Conservation (phyloP, 2,888 invertebrate genomes). For the Chrysolina americana region DNA sequence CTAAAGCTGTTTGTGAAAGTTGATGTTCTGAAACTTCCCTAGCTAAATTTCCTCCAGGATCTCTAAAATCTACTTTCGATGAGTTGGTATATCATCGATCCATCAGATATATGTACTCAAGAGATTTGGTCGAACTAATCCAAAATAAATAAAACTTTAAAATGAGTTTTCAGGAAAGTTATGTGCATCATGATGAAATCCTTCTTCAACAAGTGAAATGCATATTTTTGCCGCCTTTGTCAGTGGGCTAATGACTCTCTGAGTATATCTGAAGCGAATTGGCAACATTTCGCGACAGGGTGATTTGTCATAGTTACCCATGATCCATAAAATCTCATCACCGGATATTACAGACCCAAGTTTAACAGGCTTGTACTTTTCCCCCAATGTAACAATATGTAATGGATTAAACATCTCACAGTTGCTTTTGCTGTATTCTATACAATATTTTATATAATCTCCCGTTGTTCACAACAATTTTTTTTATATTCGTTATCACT, state of each 20-base stretch:
- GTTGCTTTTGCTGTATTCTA: too few relatives aligned
- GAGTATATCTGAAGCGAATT: neutral
- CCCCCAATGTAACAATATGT: too few relatives aligned
- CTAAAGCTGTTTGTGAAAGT: neutral
- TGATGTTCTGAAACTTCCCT: neutral
- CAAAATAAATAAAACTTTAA: slow-evolving; percentile 38
- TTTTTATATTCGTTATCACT: too few relatives aligned
- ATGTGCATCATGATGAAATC: slow-evolving; percentile 25
- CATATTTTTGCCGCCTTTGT: neutral
- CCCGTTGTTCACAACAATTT: too few relatives aligned
- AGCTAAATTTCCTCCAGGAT: slow-evolving; percentile 1
- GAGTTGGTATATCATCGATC: slow-evolving; percentile 1
- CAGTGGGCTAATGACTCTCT: neutral
- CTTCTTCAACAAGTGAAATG: slow-evolving; percentile 2
- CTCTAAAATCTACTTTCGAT: slow-evolving; percentile 3
- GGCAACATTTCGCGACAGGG: neutral
- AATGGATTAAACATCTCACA: too few relatives aligned
- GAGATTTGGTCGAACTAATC: slow-evolving; percentile 36
- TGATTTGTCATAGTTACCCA: neutral
- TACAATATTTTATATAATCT: too few relatives aligned
- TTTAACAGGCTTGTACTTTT: too few relatives aligned
- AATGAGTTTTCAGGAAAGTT: slow-evolving; percentile 36
- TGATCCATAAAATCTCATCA: too few relatives aligned
- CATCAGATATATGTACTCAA: slow-evolving; percentile 27
- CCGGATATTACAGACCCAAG: too few relatives aligned